Conservation (phyloP, 64 coral and sea anemone species). For the Pocillopora verrucosa region DNA sequence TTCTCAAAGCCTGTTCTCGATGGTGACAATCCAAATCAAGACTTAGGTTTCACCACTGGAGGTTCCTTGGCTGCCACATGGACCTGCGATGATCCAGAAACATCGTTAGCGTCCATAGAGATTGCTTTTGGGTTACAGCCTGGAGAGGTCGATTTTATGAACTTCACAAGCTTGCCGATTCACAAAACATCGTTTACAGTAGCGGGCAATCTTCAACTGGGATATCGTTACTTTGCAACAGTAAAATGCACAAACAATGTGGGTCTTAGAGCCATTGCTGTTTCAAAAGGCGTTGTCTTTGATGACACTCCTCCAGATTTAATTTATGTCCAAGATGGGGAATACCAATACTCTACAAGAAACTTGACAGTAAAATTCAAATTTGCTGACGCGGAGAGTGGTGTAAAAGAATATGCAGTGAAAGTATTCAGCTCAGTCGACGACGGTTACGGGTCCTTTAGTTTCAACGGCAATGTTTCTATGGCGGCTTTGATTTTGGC, state of each 20-base stretch:
- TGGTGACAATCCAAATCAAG: conserved; percentile 34
- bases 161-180: conserved; percentile 42
- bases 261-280: conserved; percentile 53
- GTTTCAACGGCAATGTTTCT: conserved; percentile 26
- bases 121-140: conserved; percentile 89
- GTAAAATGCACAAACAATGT: conserved; percentile 83
- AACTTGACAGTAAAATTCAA: conserved; percentile 51
- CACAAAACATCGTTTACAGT: conserved; percentile 46
- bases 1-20: conserved; percentile 66
- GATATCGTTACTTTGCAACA: conserved; percentile 86
- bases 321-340: conserved; percentile 53
- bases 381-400: conserved; percentile 88
- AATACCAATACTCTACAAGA: conserved; percentile 59
- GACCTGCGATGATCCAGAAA: conserved; percentile 77
- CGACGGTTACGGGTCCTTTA: conserved; percentile 55
- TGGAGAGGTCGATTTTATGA: conserved; percentile 60
- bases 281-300: conserved; percentile 65
- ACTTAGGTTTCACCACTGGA: conserved; percentile 40
- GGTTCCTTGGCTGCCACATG: conserved; percentile 49
- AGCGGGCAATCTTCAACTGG: conserved; percentile 42
- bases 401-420: conserved; percentile 40
- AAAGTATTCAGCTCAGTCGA: background rate
- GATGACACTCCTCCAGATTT: conserved; percentile 65
- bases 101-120: conserved; percentile 42
- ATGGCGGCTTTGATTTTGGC: background rate